Conservation (phyloP, 1,140 invertebrate species). For the Tetranychus cinnabarinus region DNA sequence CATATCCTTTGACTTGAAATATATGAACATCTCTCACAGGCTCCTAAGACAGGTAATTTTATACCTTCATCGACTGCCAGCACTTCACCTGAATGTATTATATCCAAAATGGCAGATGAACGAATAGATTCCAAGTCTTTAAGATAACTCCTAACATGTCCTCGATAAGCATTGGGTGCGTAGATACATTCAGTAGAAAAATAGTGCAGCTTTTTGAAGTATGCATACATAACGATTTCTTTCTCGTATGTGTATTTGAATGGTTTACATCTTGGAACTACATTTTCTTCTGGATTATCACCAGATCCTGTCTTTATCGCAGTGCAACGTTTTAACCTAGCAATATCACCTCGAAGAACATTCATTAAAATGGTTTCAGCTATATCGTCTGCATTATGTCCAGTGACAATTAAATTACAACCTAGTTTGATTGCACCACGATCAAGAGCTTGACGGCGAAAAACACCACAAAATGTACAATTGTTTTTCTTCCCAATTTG, state of each 20-base stretch:
- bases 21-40: slow-evolving; percentile 67
- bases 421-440: slow-evolving; percentile 60
- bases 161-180: slow-evolving; percentile 91
- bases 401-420: slow-evolving; percentile 80
- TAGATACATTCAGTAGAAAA: slow-evolving; percentile 98
- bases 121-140: slow-evolving; percentile 89
- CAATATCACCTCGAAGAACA: slow-evolving; percentile 81
- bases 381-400: slow-evolving; percentile 98
- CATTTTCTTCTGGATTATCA: background rate
- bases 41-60: slow-evolving; percentile 49
- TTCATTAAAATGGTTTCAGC: slow-evolving; percentile 98
- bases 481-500: slow-evolving; percentile 90
- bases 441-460: slow-evolving; percentile 82
- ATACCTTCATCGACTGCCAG: slow-evolving; percentile 53
- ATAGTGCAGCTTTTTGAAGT: slow-evolving; percentile 89
- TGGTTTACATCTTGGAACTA: slow-evolving; percentile 77
- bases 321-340: slow-evolving; percentile 39
- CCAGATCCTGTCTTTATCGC: slow-evolving; percentile 10
- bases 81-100: slow-evolving; percentile 87
- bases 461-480: slow-evolving; percentile 96
- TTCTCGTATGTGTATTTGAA: slow-evolving; percentile 98
- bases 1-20: slow-evolving; percentile 87
- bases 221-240: slow-evolving; percentile 99
- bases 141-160: slow-evolving; percentile 67
- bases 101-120: slow-evolving; percentile 81